Evolutionary conservation across 1,140 invertebrate genomes (phyloP).

Genomic region (Heliconius congener): DNA sequence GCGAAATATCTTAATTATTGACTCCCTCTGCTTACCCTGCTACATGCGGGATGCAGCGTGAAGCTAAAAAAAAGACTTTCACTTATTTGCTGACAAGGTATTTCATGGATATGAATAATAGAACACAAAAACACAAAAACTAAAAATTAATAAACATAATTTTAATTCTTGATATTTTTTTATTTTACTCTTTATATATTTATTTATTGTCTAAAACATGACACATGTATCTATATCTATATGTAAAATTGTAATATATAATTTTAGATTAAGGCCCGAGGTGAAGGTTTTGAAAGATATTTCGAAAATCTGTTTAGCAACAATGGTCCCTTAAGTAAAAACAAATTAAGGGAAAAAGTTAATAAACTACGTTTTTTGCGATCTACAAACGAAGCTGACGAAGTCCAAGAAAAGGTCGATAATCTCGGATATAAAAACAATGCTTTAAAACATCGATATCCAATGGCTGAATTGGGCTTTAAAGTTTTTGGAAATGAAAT

Average conservation of each 20-base stretch:
- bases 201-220: too few relatives aligned
- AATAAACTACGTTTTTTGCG: constrained; percentile 81
- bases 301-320: constrained; percentile 91
- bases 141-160: too few relatives aligned
- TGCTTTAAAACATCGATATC: constrained; percentile 70
- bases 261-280: constrained; percentile 86
- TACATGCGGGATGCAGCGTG: too few relatives aligned
- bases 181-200: not conserved
- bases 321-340: constrained; percentile 85
- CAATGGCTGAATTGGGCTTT: constrained; percentile 72
- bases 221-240: too few relatives aligned
- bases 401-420: constrained; percentile 82
- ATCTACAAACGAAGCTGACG: constrained; percentile 75
- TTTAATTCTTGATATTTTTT: not conserved
- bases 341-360: constrained; percentile 83
- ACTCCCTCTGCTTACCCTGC: too few relatives aligned
- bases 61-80: too few relatives aligned
- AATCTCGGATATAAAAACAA: constrained; percentile 84
- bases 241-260: constrained; percentile 4
- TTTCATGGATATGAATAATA: too few relatives aligned
- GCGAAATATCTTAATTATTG: too few relatives aligned
- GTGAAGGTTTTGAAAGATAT: constrained; percentile 93
- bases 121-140: too few relatives aligned
- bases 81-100: too few relatives aligned
- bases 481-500: constrained; percentile 89